Evolutionary conservation across 1,140 invertebrate genomes (phyloP).

Genomic region (Nomia melanderi): DNA sequence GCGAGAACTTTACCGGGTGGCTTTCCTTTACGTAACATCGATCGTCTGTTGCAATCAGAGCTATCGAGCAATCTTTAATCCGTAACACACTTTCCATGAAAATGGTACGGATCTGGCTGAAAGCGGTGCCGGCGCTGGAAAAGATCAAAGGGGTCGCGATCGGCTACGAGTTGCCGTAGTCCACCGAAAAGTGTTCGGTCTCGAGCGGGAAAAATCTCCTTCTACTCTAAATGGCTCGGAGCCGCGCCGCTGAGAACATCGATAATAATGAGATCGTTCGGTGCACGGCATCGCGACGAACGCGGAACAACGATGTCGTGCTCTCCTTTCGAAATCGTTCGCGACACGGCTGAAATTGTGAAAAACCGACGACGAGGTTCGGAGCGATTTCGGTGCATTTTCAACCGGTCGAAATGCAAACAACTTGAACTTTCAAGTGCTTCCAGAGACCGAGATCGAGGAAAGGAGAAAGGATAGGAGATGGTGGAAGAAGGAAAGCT

Average conservation of each 20-base stretch:
- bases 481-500: no score
- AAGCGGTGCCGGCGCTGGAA: neutral
- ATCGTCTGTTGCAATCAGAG: neutral
- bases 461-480: neutral
- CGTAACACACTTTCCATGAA: neutral
- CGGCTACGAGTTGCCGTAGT: no score
- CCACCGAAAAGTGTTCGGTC: no score
- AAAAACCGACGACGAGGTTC: neutral
- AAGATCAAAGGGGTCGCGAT: conserved; percentile 13
- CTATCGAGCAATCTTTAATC: conserved; percentile 1
- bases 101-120: neutral
- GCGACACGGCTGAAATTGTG: no score
- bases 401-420: neutral
- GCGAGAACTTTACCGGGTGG: neutral
- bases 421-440: neutral
- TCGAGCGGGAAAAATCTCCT: no score
- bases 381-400: neutral
- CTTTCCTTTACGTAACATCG: neutral
- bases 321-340: no score
- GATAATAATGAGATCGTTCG: no score
- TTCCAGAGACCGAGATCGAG: neutral
- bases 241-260: no score
- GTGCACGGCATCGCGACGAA: no score
- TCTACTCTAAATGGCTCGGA: no score
- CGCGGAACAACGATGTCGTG: no score